Percentiles rank a stretch among this genome's conserved stretches.
These are phyloP conservation scores for Hypotaenidia okinawae DNA, from an alignment of 2,797 vertebrate species.

Conservation along the genomic window DNA sequence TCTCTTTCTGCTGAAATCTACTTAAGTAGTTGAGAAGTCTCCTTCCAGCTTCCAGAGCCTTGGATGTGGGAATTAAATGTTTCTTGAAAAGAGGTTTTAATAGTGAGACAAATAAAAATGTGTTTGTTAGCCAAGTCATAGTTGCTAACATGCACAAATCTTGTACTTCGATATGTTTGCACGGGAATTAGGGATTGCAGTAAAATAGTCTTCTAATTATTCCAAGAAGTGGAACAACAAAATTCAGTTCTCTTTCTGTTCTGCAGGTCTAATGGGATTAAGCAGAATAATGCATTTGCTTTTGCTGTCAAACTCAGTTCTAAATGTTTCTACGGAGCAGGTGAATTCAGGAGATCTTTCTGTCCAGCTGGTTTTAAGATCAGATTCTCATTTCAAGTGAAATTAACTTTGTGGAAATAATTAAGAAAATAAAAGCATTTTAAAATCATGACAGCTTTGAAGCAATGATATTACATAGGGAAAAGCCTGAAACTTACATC, in stretches of 20 bases:
- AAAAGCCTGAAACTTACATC: not conserved
- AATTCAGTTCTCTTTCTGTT: not conserved
- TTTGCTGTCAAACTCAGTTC: not conserved
- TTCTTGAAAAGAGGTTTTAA: not conserved
- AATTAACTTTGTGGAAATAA: not conserved
- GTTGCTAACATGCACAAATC: not conserved
- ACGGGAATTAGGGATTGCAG: not conserved
- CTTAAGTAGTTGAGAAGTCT: not conserved
- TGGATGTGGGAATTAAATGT: not conserved
- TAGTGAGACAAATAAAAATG: not conserved
- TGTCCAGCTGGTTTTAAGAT: not conserved
- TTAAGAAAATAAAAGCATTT: not conserved
- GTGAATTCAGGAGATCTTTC: not conserved
- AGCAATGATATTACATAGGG: not conserved
- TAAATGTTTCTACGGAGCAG: not conserved
- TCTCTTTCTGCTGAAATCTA: not conserved
- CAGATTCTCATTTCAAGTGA: not conserved
- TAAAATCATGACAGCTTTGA: not conserved
- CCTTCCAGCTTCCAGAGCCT: not conserved
- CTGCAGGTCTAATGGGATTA: not conserved
- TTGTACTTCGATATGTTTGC: not conserved
- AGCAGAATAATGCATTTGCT: not conserved
- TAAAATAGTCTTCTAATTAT: not conserved
- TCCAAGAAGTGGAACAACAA: not conserved
- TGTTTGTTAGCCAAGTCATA: not conserved